Conservation (phyloP, 2,113 vertebrate genomes). For the Tringa solitaria region DNA sequence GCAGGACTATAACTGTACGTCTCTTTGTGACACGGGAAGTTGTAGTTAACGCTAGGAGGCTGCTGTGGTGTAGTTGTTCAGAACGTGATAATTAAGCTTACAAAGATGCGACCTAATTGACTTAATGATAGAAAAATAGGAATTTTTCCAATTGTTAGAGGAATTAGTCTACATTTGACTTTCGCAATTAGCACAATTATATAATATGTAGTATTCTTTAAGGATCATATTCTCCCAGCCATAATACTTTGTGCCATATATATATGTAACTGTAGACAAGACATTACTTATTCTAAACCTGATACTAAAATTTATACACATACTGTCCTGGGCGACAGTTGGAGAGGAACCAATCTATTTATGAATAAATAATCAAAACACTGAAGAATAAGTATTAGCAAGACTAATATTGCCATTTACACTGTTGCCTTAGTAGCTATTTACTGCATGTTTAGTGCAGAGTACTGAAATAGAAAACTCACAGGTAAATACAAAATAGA, state of each 20-base stretch:
- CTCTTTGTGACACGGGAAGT: neutral
- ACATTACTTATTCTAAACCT: neutral
- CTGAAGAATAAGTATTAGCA: neutral
- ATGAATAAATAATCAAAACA: neutral
- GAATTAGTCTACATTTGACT: neutral
- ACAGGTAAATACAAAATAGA: neutral
- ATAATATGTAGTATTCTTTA: neutral
- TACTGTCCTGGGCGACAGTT: neutral
- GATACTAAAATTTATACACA: neutral
- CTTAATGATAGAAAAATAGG: neutral
- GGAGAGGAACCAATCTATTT: neutral
- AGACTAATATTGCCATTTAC: neutral
- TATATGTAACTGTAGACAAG: neutral
- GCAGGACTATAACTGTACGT: neutral
- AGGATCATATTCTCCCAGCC: neutral
- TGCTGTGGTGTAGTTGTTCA: neutral
- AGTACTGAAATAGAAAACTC: neutral
- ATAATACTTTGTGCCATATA: neutral
- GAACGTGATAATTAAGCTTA: neutral
- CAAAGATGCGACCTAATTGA: neutral
- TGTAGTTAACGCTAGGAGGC: neutral
- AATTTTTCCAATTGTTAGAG: neutral
- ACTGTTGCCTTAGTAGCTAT: neutral
- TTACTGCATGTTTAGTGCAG: neutral
- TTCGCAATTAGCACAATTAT: neutral